Percentiles rank a stretch among this genome's conserved stretches.
Conservation (phyloP, 30 jellyfish, hydroid and myxozoan species). For the Aurelia aurita complex sp. Pacific region DNA sequence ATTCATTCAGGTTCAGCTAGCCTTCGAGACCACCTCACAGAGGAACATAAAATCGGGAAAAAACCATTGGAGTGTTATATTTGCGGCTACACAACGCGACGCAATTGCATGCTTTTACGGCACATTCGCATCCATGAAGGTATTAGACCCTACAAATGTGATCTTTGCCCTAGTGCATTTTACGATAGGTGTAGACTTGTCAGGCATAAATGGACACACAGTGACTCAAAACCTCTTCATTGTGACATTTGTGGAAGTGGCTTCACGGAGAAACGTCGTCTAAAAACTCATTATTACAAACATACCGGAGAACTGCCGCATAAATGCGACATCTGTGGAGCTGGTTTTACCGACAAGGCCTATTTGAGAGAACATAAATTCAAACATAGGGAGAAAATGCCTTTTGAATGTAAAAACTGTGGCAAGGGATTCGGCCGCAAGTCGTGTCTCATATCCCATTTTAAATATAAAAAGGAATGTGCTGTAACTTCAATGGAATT, state of each 20-base stretch:
- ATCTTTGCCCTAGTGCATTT: too few species aligned
- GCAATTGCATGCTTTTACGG: slow-evolving; percentile 2
- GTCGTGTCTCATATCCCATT: slow-evolving; percentile 10
- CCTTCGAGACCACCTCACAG: slow-evolving; percentile 5
- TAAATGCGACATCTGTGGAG: slow-evolving; percentile 27
- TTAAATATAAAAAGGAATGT: too few species aligned
- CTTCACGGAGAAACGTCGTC: neutral
- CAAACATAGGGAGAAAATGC: slow-evolving; percentile 19
- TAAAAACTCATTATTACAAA: slow-evolving; percentile 8
- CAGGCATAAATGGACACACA: too few species aligned
- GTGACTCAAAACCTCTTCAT: too few species aligned
- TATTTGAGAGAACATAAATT: slow-evolving; percentile 8
- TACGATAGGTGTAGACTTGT: too few species aligned
- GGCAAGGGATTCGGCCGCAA: slow-evolving; percentile 11
- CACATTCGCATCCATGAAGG: slow-evolving; percentile 19
- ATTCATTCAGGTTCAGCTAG: neutral
- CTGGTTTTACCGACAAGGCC: neutral
- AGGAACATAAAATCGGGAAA: neutral
- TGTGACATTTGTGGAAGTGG: slow-evolving; percentile 17
- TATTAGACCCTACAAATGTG: slow-evolving; percentile 2
- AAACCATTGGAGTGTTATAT: slow-evolving; percentile 6
- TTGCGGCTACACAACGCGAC: neutral
- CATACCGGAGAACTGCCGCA: slow-evolving; percentile 29
- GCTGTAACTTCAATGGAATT: too few species aligned
- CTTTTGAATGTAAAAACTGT: slow-evolving; percentile 14